These are phyloP conservation scores for Apodemia zela DNA, from an alignment of 2,888 invertebrate species.

Conservation along the genomic window DNA sequence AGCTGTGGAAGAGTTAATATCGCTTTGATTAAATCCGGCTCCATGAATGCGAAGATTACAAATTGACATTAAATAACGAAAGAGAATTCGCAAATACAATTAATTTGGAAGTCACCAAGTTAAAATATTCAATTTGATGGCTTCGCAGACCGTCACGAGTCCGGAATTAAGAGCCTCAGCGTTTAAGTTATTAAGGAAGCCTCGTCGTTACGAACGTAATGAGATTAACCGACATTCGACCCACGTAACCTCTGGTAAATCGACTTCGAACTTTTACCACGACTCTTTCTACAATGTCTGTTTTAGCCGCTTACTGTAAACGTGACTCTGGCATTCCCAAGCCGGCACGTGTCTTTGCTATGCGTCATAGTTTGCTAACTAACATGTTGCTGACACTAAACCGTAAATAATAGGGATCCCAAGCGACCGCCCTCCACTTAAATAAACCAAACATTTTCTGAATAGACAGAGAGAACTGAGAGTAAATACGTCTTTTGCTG, in stretches of 20 bases:
- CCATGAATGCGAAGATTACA: neutral
- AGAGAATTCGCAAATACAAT: constrained; percentile 20
- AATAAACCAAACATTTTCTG: no score
- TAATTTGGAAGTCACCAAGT: constrained; percentile 34
- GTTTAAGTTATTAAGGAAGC: constrained; percentile 70
- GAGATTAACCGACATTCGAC: constrained; percentile 57
- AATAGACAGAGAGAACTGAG: no score
- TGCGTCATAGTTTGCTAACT: neutral
- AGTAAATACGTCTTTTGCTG: no score
- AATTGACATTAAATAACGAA: neutral
- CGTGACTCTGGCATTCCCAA: constrained; percentile 19
- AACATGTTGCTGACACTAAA: neutral
- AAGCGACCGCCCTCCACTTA: neutral
- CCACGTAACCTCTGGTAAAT: constrained; percentile 33
- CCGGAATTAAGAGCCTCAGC: constrained; percentile 49
- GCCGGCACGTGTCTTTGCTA: constrained; percentile 17
- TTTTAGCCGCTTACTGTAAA: constrained; percentile 30
- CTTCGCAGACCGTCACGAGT: constrained; percentile 43
- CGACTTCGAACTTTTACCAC: constrained; percentile 27
- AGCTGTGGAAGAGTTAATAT: neutral
- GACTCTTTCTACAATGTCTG: constrained; percentile 27
- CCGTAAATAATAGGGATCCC: neutral
- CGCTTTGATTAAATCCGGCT: neutral
- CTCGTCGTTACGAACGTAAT: constrained; percentile 60
- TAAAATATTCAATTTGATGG: constrained; percentile 50